Percentiles rank a stretch among this genome's conserved stretches.
Evolutionary conservation across 2,797 vertebrate genomes (phyloP).

Genomic region (Rhabdophis nuchalis): DNA sequence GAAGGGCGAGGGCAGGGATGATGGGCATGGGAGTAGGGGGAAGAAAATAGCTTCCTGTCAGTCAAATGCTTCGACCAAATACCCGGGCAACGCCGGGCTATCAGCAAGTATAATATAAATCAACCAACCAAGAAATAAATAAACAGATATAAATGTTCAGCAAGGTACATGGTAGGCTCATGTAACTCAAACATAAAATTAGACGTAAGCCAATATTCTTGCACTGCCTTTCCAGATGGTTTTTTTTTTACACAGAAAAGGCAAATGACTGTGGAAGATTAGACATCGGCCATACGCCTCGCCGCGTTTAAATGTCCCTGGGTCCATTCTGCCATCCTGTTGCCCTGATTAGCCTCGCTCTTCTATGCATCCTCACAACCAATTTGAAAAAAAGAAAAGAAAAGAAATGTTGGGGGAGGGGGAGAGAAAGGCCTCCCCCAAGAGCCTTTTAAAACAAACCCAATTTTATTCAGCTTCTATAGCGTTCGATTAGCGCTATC

Average conservation of each 20-base stretch:
- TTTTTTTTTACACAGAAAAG: background rate
- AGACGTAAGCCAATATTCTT: background rate
- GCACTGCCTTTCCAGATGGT: background rate
- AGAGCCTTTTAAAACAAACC: slow-evolving; percentile 62
- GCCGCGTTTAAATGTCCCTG: background rate
- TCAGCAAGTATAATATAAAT: too few relatives aligned
- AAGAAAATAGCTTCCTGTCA: too few relatives aligned
- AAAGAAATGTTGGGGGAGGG: slow-evolving; percentile 16
- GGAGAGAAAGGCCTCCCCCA: slow-evolving; percentile 33
- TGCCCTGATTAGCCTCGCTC: slow-evolving; percentile 27
- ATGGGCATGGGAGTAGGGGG: too few relatives aligned
- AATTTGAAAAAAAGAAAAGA: background rate
- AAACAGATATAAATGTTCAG: too few relatives aligned
- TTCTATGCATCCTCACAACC: slow-evolving; percentile 46
- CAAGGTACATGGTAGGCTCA: too few relatives aligned
- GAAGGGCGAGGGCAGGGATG: too few relatives aligned
- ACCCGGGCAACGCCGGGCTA: too few relatives aligned
- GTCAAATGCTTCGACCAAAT: too few relatives aligned
- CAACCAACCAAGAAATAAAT: too few relatives aligned
- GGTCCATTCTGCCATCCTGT: slow-evolving; percentile 8
- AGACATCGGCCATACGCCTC: background rate
- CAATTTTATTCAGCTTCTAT: slow-evolving; percentile 46
- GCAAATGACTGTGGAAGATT: background rate
- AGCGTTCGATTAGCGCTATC: slow-evolving; percentile 52
- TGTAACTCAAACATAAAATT: background rate